Evolutionary conservation across 2,888 invertebrate species (phyloP), one percentile per base, ranked within the genome.

Genomic region (Stomorhina lunata): DNA sequence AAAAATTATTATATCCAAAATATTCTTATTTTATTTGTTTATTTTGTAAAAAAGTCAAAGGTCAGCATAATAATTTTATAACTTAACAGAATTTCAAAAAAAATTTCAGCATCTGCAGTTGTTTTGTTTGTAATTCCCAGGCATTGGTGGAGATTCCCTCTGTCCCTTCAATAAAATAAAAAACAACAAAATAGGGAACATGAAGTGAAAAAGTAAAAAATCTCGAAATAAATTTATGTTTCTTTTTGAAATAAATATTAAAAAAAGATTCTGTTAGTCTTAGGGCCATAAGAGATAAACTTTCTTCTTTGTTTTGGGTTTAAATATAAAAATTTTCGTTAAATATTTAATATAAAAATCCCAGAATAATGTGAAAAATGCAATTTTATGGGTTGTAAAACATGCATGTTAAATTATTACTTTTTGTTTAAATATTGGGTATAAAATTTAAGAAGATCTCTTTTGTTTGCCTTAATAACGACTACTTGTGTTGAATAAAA

Each of bases 321-420:
- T 25, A n/a, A n/a, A n/a, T n/a, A n/a, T n/a, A n/a, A n/a, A n/a
- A n/a, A n/a, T n/a, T 15, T 45, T 17, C 17, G 1, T 2, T 29
- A 25, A 48, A 20, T 66, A n/a, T 43, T 9, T 45, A 12, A 66
- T 25, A 75, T 53, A 40, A 57, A 57, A 55, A 20, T 65, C 15
- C 10, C 4, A n/a, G 32, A 86, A 87, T 87, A 86, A 89, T 88
- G 89, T 89, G 89, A 88, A 88, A 89, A 89, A 89, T 88, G 88
- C 88, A 87, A 88, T 89, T 89, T 89, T 88, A 89, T 88, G 86
- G 87, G 86, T 88, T 88, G 88, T 89, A 88, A 88, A 89, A 88
- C 88, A 88, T 86, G 86, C 87, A 85, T 85, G 85, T 85, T 86
- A 77, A 73, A 81, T 61, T 17, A 40, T 22, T 22, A 55, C 45